Evolutionary conservation across 2,113 vertebrate genomes (phyloP).

Genomic region (Atlantisia rogersi): DNA sequence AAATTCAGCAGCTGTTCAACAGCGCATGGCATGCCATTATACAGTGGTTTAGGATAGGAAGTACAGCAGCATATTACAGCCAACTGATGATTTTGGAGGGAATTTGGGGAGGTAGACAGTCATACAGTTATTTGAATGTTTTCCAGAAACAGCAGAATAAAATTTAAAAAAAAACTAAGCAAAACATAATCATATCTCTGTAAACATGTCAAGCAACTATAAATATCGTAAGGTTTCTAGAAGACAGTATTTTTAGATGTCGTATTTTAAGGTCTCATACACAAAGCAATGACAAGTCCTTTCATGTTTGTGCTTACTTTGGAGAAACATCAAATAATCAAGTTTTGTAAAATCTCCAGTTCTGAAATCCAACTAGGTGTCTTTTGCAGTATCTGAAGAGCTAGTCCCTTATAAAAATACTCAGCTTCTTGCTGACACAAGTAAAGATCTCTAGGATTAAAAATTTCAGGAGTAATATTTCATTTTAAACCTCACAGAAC

Average conservation of each 20-base stretch:
- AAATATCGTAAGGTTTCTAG: neutral
- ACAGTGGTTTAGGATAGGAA: neutral
- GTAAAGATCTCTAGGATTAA: neutral
- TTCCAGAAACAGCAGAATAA: neutral
- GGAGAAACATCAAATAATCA: neutral
- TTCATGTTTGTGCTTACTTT: neutral
- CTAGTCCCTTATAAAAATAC: neutral
- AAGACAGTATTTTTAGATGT: neutral
- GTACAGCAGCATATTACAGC: neutral
- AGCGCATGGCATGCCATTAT: neutral
- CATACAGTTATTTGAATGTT: neutral
- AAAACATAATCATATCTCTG: neutral
- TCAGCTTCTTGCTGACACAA: neutral
- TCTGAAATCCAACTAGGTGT: neutral
- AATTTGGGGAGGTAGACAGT: neutral
- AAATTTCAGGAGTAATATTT: neutral
- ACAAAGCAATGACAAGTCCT: neutral
- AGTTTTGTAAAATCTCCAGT: neutral
- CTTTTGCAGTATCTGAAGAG: neutral
- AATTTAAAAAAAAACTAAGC: neutral
- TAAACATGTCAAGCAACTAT: neutral
- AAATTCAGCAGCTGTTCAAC: neutral
- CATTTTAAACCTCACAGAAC: neutral
- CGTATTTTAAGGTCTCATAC: neutral
- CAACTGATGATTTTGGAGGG: neutral